These are phyloP conservation scores for Herminia tarsipennalis DNA, from an alignment of 2,888 invertebrate species.

Conservation along the genomic window DNA sequence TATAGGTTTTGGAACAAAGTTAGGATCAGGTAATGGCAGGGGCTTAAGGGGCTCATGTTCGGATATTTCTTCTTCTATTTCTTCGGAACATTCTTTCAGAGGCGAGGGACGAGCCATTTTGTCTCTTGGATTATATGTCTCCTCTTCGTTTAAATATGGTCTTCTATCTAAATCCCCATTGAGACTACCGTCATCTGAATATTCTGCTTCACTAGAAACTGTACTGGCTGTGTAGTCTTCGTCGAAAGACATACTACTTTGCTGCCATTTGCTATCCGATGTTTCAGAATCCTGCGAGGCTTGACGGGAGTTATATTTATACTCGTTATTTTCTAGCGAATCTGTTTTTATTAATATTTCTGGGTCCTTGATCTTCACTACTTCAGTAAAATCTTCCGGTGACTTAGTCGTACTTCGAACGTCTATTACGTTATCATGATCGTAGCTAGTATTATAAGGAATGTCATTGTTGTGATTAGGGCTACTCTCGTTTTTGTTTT, in stretches of 20 bases:
- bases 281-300: constrained; percentile 62
- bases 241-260: constrained; percentile 81
- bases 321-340: constrained; percentile 62
- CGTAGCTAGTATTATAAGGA: constrained; percentile 60
- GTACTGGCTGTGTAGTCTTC: constrained; percentile 88
- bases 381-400: constrained; percentile 26
- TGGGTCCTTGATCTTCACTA: constrained; percentile 47
- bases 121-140: constrained; percentile 89
- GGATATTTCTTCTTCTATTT: constrained; percentile 73
- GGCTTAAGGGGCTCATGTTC: constrained; percentile 87
- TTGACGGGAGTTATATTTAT: constrained; percentile 56
- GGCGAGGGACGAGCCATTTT: constrained; percentile 68
- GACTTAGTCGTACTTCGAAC: constrained; percentile 36
- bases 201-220: constrained; percentile 82
- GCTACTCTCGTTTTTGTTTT: constrained; percentile 54
- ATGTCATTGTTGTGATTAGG: constrained; percentile 62
- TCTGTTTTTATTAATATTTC: constrained; percentile 70
- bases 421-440: constrained; percentile 35
- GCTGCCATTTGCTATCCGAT: constrained; percentile 77
- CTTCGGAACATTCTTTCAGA: constrained; percentile 56
- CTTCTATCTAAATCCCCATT: constrained; percentile 66
- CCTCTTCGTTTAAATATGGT: constrained; percentile 83
- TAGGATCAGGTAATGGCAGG: constrained; percentile 88
- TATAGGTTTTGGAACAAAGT: constrained; percentile 92
- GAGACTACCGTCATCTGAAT: constrained; percentile 73